Evolutionary conservation across 2,113 vertebrate species (phyloP), one percentile per base, ranked within the genome.

Genomic region (Ceyx margarethae): DNA sequence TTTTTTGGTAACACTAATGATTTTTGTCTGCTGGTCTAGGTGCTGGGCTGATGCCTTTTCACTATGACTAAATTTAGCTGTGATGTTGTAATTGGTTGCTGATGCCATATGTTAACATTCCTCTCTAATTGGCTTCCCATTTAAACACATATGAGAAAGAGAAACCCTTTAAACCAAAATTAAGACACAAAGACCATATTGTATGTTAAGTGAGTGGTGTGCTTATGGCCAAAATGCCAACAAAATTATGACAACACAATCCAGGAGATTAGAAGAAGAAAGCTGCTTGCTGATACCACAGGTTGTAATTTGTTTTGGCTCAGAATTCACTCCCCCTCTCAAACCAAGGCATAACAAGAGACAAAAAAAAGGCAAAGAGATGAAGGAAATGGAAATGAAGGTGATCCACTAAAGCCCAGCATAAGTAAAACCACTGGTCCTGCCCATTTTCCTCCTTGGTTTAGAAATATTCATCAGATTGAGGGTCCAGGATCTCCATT

Each of bases 51-150:
- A 35, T 51, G 35, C 35, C 43, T 29, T 80, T 85, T 81, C 26
- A 31, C 17, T 85, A 12, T 64, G 74, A 85, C 79, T 81, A 82
- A 79, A 87, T 74, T 53, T 82, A 82, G 46, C 62, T 72, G 10
- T 71, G 89, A 25, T 13, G 40, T 85, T 77, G 87, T 67, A 91
- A 48, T n/a, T 71, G 48, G 54, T 77, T 56, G 84, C 22, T 82
- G 64, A 85, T 56, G 51, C 26, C 68, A 56, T 83, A 92, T 48
- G 46, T 85, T 82, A 87, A 62, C 78, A 77, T 80, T 85, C 40
- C 28, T 91, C 84, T 82, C 51, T 40, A 71, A 61, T 85, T 87
- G 82, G 29, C 16, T 77, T 58, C 29, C 89, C 42, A 2, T 10
- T 66, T 68, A 89, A 91, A 87, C 40, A 82, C 16, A 28, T 54